Percentiles rank a stretch among this genome's conserved stretches.
Evolutionary conservation across 2,797 vertebrate species (phyloP).

Genomic region (Myotis pilosus): DNA sequence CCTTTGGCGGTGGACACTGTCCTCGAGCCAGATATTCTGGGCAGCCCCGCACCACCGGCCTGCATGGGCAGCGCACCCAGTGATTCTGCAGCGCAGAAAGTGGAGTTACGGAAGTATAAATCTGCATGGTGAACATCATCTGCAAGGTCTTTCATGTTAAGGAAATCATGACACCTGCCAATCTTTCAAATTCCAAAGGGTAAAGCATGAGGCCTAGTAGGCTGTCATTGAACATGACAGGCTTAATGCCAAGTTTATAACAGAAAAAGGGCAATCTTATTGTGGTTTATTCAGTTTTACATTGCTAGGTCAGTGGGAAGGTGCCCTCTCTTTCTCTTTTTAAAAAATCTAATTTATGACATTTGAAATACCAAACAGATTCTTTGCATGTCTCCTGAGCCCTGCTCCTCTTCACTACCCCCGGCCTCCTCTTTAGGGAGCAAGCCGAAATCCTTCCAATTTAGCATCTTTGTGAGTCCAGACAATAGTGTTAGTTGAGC

Average conservation of each 20-base stretch:
- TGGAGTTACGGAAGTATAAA: slow-evolving; percentile 80
- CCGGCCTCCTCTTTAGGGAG: slow-evolving; percentile 94
- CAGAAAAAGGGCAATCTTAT: slow-evolving; percentile 96
- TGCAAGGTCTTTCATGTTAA: slow-evolving; percentile 86
- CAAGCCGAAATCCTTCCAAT: slow-evolving; percentile 99
- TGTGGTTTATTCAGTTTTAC: slow-evolving; percentile 99
- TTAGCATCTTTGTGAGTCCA: slow-evolving; percentile 97
- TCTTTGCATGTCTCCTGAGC: slow-evolving; percentile 99
- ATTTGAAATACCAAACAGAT: slow-evolving; percentile 99
- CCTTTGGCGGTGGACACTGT: slow-evolving; percentile 80
- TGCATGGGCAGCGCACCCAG: slow-evolving; percentile 70
- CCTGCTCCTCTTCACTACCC: slow-evolving; percentile 91
- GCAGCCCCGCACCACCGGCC: slow-evolving; percentile 71
- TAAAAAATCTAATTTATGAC: slow-evolving; percentile 96
- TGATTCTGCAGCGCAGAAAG: slow-evolving; percentile 65
- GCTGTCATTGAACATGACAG: slow-evolving; percentile 99
- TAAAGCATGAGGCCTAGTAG: slow-evolving; percentile 95
- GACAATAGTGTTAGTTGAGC: slow-evolving; percentile 95
- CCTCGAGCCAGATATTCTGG: slow-evolving; percentile 78
- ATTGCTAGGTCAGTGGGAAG: slow-evolving; percentile 94
- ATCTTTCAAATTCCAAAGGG: slow-evolving; percentile 96
- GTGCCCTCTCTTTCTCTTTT: slow-evolving; percentile 37
- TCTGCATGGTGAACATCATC: slow-evolving; percentile 83
- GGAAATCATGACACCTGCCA: slow-evolving; percentile 96
- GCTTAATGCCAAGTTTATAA: slow-evolving; percentile 99